phyloP scores from a whole-genome alignment of 2,797 vertebrate species.

The Enteromius viviparus region DNA sequence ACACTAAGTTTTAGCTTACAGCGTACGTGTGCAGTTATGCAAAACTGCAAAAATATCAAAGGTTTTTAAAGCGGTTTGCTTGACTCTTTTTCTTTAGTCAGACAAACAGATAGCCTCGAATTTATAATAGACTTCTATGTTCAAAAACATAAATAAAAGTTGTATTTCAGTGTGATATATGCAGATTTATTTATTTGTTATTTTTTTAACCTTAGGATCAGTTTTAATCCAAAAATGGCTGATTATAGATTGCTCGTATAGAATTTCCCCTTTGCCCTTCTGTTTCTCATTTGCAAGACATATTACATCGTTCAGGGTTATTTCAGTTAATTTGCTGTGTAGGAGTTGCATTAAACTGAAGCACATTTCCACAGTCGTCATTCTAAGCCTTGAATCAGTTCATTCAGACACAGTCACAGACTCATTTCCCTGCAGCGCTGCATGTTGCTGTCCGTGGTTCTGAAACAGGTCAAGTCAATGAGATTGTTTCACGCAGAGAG shows the following conservation, averaged over 20 bases:
- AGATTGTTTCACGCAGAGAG: background rate
- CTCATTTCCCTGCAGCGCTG: background rate
- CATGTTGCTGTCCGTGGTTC: slow-evolving; percentile 14
- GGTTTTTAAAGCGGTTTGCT: background rate
- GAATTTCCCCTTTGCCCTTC: background rate
- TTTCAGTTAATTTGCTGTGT: slow-evolving; percentile 5
- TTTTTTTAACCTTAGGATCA: background rate
- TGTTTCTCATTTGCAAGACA: slow-evolving; percentile 11
- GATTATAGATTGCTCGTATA: background rate
- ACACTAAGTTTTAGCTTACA: background rate
- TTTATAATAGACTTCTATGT: background rate
- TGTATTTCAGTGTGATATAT: background rate
- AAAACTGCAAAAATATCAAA: background rate
- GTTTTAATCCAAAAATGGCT: no score
- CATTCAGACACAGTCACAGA: background rate
- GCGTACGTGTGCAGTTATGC: background rate
- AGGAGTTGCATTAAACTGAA: slow-evolving; percentile 9
- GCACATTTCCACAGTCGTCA: background rate
- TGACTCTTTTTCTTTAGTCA: background rate
- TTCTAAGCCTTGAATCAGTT: background rate
- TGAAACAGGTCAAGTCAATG: slow-evolving; percentile 17
- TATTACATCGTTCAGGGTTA: background rate
- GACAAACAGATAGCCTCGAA: no score
- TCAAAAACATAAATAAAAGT: background rate
- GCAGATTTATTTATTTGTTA: background rate